Percentiles rank a stretch among this genome's conserved stretches.
Conservation (phyloP, 2,797 vertebrate genomes). For the Takifugu rubripes region DNA sequence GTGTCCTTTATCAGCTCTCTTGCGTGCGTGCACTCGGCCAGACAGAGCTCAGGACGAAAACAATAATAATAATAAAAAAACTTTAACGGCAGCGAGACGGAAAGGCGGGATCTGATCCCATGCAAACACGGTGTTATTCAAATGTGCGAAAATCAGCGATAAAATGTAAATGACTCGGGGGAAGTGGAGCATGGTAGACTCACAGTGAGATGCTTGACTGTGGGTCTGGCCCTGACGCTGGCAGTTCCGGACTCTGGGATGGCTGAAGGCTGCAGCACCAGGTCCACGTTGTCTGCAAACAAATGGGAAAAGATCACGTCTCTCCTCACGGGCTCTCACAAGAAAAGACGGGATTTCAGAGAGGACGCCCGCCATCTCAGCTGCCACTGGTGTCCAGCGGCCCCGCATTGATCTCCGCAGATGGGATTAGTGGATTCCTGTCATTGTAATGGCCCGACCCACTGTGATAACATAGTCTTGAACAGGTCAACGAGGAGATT, state of each 20-base stretch:
- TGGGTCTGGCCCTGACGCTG: slow-evolving; percentile 77
- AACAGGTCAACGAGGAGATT: not conserved
- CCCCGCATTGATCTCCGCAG: too few species aligned
- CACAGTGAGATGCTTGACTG: slow-evolving; percentile 75
- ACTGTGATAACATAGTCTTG: too few species aligned
- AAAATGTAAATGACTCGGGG: slow-evolving; percentile 1
- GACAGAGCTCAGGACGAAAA: slow-evolving; percentile 5
- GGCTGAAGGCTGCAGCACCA: slow-evolving; percentile 50
- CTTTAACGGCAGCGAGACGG: not conserved
- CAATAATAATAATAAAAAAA: not conserved
- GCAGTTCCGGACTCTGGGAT: slow-evolving; percentile 76
- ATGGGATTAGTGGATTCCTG: too few species aligned
- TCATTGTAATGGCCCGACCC: too few species aligned
- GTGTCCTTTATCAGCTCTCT: slow-evolving; percentile 11
- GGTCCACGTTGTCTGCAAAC: slow-evolving; percentile 60
- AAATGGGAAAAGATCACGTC: slow-evolving; percentile 9
- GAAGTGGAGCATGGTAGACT: slow-evolving; percentile 37
- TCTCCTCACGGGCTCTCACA: not conserved
- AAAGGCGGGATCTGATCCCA: not conserved
- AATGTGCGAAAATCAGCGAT: not conserved
- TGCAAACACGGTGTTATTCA: not conserved
- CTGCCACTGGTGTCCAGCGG: too few species aligned
- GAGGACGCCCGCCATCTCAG: too few species aligned
- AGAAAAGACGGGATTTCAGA: too few species aligned
- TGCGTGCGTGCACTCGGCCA: not conserved